These are phyloP conservation scores for Drosophila vallismaia DNA, from an alignment of 2,888 invertebrate genomes.

Conservation along the genomic window DNA sequence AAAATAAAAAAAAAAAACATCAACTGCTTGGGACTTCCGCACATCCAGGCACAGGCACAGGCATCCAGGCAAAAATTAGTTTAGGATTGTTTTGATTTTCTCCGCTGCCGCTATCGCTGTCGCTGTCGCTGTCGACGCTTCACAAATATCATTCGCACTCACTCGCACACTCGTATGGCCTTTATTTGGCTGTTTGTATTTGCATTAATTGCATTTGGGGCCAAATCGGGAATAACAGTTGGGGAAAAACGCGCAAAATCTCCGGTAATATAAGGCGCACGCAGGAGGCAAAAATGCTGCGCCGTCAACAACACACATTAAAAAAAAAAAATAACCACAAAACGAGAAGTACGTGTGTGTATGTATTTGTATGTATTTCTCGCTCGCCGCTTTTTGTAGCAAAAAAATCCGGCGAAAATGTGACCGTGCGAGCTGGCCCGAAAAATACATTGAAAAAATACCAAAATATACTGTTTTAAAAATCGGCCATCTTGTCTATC, in stretches of 20 bases:
- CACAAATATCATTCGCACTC: constrained; percentile 4
- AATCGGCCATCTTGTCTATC: no score
- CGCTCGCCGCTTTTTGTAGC: background rate
- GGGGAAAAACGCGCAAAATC: constrained; percentile 71
- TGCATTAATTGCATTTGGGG: constrained; percentile 13
- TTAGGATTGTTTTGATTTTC: constrained; percentile 9
- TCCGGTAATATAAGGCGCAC: constrained; percentile 55
- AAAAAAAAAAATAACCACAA: constrained; percentile 82
- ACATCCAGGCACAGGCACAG: no score
- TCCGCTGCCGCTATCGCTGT: background rate
- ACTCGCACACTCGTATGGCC: background rate
- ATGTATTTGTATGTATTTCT: constrained; percentile 55
- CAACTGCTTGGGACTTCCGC: background rate
- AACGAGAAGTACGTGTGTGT: constrained; percentile 63
- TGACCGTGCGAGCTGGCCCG: background rate
- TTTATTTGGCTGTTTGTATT: background rate
- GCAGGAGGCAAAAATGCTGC: constrained; percentile 45
- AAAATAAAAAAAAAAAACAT: background rate
- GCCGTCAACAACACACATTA: constrained; percentile 72
- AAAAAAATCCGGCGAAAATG: constrained; percentile 2
- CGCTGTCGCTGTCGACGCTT: background rate
- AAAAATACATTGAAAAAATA: background rate
- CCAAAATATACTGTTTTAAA: no score
- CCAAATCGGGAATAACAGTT: constrained; percentile 12
- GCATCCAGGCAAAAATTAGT: no score